Conservation (phyloP, 2,113 vertebrate species). For the Phyllostomus discolor region DNA sequence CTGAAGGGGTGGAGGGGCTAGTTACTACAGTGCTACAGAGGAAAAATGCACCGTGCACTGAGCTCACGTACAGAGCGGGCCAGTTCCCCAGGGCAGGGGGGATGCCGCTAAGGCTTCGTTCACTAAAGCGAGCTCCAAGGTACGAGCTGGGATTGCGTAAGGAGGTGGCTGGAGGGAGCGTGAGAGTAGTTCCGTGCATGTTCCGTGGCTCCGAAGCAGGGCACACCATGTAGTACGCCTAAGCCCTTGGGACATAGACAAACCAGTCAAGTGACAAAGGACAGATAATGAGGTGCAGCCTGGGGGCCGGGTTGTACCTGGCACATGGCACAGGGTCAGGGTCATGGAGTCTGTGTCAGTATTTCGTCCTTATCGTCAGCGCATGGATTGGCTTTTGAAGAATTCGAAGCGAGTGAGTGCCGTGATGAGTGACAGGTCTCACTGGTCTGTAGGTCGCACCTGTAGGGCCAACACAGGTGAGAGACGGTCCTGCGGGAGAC, state of each 20-base stretch:
- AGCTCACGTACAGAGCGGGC: not conserved
- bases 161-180: too few species aligned
- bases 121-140: too few species aligned
- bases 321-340: too few species aligned
- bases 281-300: rapidly evolving
- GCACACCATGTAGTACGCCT: rapidly evolving
- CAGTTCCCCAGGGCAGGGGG: not conserved
- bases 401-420: not conserved
- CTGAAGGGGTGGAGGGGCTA: not conserved
- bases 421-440: not conserved
- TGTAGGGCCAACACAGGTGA: too few species aligned
- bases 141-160: rapidly evolving
- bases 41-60: not conserved
- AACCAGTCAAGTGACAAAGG: not conserved
- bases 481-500: not conserved
- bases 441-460: not conserved
- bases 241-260: not conserved
- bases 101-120: not conserved
- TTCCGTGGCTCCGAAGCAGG: not conserved
- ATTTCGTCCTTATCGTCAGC: not conserved
- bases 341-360: not conserved
- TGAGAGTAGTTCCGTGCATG: not conserved
- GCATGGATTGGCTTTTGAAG: not conserved
- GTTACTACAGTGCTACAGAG: not conserved
- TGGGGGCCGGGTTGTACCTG: not conserved